These are phyloP conservation scores for Otocyon megalotis DNA, from an alignment of 2,113 vertebrate species.

Conservation along the genomic window DNA sequence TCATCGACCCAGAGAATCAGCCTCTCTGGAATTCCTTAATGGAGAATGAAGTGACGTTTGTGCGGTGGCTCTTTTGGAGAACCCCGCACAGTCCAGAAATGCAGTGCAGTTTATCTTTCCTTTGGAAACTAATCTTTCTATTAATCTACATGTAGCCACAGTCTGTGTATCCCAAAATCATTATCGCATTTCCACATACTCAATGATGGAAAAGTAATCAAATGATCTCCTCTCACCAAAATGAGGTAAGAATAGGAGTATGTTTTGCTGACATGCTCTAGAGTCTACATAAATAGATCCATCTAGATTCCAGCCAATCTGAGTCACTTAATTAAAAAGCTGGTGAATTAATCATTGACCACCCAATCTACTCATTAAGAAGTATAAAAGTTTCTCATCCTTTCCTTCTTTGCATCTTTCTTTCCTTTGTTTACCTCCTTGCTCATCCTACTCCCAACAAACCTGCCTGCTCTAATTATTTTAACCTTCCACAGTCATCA, in stretches of 20 bases:
- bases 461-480: neutral
- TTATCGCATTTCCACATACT: neutral
- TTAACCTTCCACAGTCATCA: rapidly evolving
- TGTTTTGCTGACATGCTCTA: neutral
- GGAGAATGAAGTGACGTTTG: neutral
- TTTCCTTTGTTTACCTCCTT: neutral
- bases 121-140: neutral
- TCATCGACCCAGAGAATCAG: no score
- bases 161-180: neutral
- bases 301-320: no score
- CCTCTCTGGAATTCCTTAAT: neutral
- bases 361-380: neutral
- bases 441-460: neutral
- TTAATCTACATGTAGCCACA: neutral
- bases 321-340: neutral
- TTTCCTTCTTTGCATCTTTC: neutral
- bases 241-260: neutral
- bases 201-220: neutral
- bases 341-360: neutral
- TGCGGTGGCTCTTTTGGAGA: rapidly evolving
- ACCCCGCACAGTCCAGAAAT: neutral
- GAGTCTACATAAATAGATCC: neutral
- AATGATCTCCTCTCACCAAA: neutral
- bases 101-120: neutral
- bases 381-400: neutral